phyloP scores from a whole-genome alignment of 2,797 vertebrate genomes.

The Sorex maritimensis region DNA sequence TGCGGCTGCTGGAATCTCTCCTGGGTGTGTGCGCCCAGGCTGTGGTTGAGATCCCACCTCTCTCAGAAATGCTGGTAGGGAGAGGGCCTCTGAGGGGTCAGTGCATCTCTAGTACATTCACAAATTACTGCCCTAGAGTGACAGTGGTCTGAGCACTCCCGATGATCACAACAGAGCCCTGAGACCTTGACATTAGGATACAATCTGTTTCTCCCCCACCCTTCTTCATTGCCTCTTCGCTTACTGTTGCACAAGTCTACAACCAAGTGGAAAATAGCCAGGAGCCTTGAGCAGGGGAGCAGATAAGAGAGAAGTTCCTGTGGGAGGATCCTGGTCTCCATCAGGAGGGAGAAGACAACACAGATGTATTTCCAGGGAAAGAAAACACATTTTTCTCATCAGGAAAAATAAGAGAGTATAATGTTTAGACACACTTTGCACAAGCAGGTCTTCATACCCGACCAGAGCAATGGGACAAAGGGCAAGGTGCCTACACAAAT shows the following conservation, averaged over 20 bases:
- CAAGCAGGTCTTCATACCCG: not conserved
- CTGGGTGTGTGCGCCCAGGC: not conserved
- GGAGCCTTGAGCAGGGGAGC: not conserved
- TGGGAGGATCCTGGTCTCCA: not conserved
- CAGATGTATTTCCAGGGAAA: not conserved
- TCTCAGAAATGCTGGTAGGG: not conserved
- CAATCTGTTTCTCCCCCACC: not conserved
- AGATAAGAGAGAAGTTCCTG: not conserved
- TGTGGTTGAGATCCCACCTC: constrained; percentile 7
- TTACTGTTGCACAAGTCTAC: constrained; percentile 10
- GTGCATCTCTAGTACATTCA: constrained; percentile 4
- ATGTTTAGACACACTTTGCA: not conserved
- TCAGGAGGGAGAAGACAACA: not conserved
- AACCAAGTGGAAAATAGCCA: not conserved
- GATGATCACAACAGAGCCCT: not conserved
- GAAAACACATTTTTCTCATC: constrained; percentile 11
- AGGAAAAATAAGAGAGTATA: not conserved
- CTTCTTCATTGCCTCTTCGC: not conserved
- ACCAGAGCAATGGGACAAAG: not conserved
- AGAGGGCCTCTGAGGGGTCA: not conserved
- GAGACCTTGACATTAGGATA: not conserved
- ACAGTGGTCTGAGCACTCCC: too few species aligned
- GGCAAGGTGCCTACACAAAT: too few species aligned
- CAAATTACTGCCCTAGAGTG: too few species aligned
- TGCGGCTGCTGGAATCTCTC: not conserved